A percentile compares a stretch with the other conserved stretches of the same genome.
phyloP scores from a whole-genome alignment of 1,140 invertebrate genomes.

The Drosophila ercepeae region DNA sequence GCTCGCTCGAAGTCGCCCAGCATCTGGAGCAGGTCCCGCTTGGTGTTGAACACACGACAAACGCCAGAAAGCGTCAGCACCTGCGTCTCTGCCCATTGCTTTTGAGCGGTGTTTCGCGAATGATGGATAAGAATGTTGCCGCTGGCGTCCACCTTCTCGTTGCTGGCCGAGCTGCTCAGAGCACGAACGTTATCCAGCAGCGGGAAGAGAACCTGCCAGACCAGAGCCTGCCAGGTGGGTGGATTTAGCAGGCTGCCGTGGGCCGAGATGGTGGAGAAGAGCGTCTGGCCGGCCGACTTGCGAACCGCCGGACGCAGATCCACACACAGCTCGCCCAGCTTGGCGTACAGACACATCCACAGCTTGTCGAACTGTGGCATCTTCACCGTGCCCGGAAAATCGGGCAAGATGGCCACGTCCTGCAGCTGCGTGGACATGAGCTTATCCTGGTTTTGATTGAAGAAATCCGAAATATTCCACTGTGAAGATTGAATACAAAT shows the following conservation, averaged over 20 bases:
- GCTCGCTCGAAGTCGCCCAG: conserved; percentile 96
- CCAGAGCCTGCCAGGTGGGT: conserved; percentile 94
- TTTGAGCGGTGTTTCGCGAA: conserved; percentile 98
- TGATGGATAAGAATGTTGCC: conserved; percentile 99
- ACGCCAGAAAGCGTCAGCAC: conserved; percentile 87
- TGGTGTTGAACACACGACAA: conserved; percentile 93
- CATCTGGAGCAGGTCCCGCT: conserved; percentile 92
- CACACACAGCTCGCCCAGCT: conserved; percentile 95
- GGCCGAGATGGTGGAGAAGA: conserved; percentile 98
- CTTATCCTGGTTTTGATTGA: conserved; percentile 97
- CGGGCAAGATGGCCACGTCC: conserved; percentile 90
- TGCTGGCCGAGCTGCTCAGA: conserved; percentile 95
- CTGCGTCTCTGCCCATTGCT: conserved; percentile 99
- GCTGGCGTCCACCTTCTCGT: conserved; percentile 95
- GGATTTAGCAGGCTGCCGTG: conserved; percentile 95
- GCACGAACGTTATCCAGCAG: conserved; percentile 96
- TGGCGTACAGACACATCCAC: conserved; percentile 97
- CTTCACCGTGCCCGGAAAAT: conserved; percentile 92
- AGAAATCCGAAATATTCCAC: conserved; percentile 99
- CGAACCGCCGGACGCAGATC: conserved; percentile 97
- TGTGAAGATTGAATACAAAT: conserved; percentile 74
- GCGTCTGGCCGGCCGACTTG: conserved; percentile 98
- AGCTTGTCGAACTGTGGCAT: conserved; percentile 96
- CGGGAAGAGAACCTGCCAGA: conserved; percentile 97
- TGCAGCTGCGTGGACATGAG: conserved; percentile 89